A percentile compares a stretch with the other conserved stretches of the same genome.
Evolutionary conservation across 2,888 invertebrate genomes (phyloP).

Genomic region (Eupithecia subfuscata): DNA sequence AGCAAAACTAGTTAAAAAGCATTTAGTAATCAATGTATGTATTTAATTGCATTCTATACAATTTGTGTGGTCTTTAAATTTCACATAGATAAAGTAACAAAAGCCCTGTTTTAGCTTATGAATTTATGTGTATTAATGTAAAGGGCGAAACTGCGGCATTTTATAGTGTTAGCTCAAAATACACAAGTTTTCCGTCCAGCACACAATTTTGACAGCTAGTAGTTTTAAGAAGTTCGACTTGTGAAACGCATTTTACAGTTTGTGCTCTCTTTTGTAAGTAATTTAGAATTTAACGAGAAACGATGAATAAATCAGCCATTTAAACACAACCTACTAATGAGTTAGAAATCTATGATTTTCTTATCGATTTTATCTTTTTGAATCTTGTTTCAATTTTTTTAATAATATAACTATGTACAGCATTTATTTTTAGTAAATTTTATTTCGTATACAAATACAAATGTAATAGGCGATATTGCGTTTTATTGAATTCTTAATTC

Average conservation of each 20-base stretch:
- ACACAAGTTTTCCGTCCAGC: slow-evolving; percentile 9
- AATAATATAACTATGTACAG: slow-evolving; percentile 14
- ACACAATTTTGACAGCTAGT: background rate
- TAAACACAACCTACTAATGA: slow-evolving; percentile 8
- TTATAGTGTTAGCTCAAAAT: slow-evolving; percentile 19
- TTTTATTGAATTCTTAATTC: background rate
- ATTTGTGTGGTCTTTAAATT: background rate
- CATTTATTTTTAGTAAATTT: slow-evolving; percentile 40
- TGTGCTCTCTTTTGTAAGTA: slow-evolving; percentile 9
- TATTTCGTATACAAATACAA: slow-evolving; percentile 32
- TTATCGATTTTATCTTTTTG: slow-evolving; percentile 27
- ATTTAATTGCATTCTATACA: background rate
- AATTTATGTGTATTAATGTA: background rate
- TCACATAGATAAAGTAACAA: background rate
- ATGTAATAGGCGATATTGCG: slow-evolving; percentile 10
- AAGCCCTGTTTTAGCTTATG: too few species aligned
- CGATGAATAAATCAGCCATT: slow-evolving; percentile 17
- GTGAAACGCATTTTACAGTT: background rate
- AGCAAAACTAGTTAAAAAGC: background rate
- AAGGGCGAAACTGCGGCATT: background rate
- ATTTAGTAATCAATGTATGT: background rate
- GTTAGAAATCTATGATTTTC: slow-evolving; percentile 17
- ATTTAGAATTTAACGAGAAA: background rate
- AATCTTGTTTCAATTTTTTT: slow-evolving; percentile 12
- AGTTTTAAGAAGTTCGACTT: slow-evolving; percentile 9